Percentiles rank a stretch among this genome's conserved stretches.
Conservation (phyloP, 2,888 invertebrate genomes). For the Aphodius sticticus region DNA sequence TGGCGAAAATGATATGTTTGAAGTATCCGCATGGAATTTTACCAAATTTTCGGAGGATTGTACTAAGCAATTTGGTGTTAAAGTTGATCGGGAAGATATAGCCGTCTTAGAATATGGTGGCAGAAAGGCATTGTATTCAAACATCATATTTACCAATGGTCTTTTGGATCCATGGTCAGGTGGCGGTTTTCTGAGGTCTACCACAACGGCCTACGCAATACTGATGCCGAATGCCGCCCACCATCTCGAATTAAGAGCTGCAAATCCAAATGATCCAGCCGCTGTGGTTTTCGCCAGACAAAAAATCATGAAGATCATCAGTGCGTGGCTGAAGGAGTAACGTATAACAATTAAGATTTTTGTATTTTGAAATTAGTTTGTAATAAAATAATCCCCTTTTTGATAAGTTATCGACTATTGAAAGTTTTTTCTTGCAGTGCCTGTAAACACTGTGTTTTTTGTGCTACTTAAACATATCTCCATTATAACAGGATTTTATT, state of each 20-base stretch:
- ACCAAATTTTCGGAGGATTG: slow-evolving; percentile 73
- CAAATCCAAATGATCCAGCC: slow-evolving; percentile 70
- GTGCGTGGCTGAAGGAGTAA: slow-evolving; percentile 64
- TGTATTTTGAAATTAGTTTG: not conserved
- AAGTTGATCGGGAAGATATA: slow-evolving; percentile 66
- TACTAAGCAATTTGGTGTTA: slow-evolving; percentile 71
- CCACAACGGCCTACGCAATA: slow-evolving; percentile 71
- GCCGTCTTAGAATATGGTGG: slow-evolving; percentile 85
- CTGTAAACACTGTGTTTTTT: too few species aligned
- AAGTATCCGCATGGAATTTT: slow-evolving; percentile 77
- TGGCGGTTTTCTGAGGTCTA: slow-evolving; percentile 78
- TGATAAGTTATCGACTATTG: not conserved
- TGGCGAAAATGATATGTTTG: slow-evolving; percentile 81
- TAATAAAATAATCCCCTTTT: not conserved
- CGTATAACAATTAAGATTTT: not conserved
- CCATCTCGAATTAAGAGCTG: slow-evolving; percentile 81
- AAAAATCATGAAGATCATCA: slow-evolving; percentile 69
- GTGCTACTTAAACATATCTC: too few species aligned
- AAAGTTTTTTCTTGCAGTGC: not conserved
- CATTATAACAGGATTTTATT: too few species aligned
- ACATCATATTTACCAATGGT: slow-evolving; percentile 86
- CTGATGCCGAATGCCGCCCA: slow-evolving; percentile 86
- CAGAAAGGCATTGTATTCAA: slow-evolving; percentile 66
- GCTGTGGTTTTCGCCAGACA: slow-evolving; percentile 70
- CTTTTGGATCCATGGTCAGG: slow-evolving; percentile 88